Conservation (phyloP, 2,113 vertebrate species). For the Apodemus sylvaticus region DNA sequence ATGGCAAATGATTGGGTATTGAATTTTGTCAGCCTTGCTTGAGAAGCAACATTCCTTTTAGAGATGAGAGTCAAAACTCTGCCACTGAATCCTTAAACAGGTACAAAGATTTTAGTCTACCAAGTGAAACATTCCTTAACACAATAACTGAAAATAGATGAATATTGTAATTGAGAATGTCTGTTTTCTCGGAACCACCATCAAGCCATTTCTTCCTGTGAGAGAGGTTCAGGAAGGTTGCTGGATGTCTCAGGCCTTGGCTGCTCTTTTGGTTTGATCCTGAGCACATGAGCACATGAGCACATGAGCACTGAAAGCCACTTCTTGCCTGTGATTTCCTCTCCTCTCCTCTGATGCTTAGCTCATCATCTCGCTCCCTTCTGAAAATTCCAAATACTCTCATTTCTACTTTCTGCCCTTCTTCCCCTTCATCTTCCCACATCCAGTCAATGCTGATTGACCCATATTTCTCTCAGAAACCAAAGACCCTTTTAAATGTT, state of each 20-base stretch:
- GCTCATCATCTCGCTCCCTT: not conserved
- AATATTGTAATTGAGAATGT: not conserved
- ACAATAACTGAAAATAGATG: not conserved
- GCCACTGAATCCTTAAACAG: constrained; percentile 2
- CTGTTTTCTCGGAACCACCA: not conserved
- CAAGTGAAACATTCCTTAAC: constrained; percentile 2
- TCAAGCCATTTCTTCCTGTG: not conserved
- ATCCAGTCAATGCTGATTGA: constrained; percentile 50
- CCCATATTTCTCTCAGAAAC: constrained; percentile 18
- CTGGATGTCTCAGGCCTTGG: not conserved
- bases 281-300: not conserved
- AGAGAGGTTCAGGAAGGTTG: not conserved
- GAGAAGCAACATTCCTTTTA: constrained; percentile 46
- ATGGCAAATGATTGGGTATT: not conserved
- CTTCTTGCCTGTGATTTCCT: not conserved
- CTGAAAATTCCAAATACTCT: not conserved
- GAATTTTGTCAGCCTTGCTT: not conserved
- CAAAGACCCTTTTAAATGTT: constrained; percentile 6
- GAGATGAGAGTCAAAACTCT: not conserved
- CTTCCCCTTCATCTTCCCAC: not conserved
- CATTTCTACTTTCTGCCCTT: not conserved
- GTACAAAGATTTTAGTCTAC: constrained; percentile 12
- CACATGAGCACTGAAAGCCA: not conserved
- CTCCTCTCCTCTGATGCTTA: not conserved
- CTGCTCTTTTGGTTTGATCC: not conserved